phyloP scores from a whole-genome alignment of 2,113 vertebrate genomes.

The Carollia perspicillata region DNA sequence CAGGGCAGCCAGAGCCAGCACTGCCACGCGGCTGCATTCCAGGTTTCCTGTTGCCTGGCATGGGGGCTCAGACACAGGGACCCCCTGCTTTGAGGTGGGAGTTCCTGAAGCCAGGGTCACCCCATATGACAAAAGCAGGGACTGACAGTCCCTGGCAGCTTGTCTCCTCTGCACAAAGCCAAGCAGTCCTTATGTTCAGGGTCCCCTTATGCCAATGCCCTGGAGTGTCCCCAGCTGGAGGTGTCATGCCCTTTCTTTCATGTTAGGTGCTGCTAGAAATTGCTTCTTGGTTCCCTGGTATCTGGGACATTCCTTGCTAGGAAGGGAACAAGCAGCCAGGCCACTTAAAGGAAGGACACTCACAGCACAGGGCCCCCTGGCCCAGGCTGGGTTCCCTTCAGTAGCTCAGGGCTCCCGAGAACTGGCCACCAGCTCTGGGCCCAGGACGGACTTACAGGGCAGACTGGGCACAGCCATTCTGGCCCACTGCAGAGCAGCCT shows the following conservation, averaged over 20 bases:
- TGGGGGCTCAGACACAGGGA: not conserved
- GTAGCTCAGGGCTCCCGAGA: not conserved
- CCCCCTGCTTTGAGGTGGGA: not conserved
- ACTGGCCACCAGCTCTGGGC: not conserved
- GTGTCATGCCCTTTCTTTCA: not conserved
- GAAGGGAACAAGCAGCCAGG: not conserved
- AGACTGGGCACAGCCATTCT: not conserved
- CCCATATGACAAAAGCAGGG: not conserved
- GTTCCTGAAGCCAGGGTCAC: not conserved
- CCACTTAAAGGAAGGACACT: not conserved
- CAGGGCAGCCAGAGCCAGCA: not conserved
- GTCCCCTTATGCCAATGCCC: not conserved
- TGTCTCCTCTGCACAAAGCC: not conserved
- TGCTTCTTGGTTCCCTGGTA: not conserved
- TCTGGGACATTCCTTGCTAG: not conserved
- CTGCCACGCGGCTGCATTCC: not conserved
- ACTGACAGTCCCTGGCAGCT: too few relatives aligned
- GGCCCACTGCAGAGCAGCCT: not conserved
- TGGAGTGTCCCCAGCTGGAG: not conserved
- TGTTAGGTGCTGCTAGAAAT: not conserved
- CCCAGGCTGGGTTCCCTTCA: not conserved
- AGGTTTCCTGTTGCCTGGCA: not conserved
- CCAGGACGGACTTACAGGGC: not conserved
- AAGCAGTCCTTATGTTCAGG: not conserved
- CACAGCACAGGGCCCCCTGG: not conserved